Base-by-base conservation (phyloP, 2,888 invertebrate genomes). In the Gibbula magus region DNA sequence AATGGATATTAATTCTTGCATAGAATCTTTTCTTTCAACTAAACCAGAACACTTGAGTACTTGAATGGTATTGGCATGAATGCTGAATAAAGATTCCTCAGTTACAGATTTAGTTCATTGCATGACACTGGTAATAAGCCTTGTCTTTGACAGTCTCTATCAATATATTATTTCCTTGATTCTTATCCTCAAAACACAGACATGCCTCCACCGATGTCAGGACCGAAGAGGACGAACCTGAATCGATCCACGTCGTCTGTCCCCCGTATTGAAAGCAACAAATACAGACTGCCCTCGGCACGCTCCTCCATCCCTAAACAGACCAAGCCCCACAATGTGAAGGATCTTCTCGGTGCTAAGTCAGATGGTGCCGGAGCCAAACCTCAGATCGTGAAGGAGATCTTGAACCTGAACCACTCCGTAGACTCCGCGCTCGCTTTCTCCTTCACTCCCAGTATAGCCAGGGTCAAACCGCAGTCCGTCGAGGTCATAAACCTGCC, bases 401-500 rank as follows among this genome's bases (percentile, higher is more conserved):
- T 70, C n/a, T 16, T 66, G 16, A 29, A 66, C 66, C 77, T n/a
- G 13, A 73, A 45, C 54, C 74, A 32, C 70, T 52, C 32, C 5
- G 25, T 13, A 61, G 45, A 18, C 52, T 39, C n/a, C 25, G 45
- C 45, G 5, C 75, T 53, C 77, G 79, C 52, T n/a, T 61, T 29
- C 29, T 61, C 25, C 13, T 61, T 29, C 22, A 85, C 85, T 7
- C 84, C 84, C 25, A 83, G 83, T 76, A 82, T 84, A n/a, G 78
- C 54, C 18, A 75, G 81, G 29, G 81, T 76, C n/a, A 78, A 81
- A 54, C 78, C 78, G 0, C 70, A 80, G 0, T 53, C 80, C 22
- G 84, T 85, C 0, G 85, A 85, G 56, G 81, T 84, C 10, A 81
- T 85, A 25, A 79, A 79, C 61, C 81, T 85, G 76, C 85, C 85